phyloP scores from a whole-genome alignment of 2,113 vertebrate genomes.

The Cettia cetti region DNA sequence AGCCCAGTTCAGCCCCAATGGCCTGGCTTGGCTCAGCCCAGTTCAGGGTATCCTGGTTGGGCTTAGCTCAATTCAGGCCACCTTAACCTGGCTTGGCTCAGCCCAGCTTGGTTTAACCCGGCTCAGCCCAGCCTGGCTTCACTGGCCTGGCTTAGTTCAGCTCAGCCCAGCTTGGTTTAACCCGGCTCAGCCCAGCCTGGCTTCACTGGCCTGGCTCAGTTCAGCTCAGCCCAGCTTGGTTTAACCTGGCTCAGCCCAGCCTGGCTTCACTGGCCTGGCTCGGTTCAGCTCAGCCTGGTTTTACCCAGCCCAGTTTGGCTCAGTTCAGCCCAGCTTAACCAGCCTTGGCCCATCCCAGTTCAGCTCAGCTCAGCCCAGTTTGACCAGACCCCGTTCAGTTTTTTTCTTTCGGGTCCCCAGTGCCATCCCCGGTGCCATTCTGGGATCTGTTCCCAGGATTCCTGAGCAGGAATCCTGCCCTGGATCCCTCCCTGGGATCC shows the following conservation, averaged over 20 bases:
- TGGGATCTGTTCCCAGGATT: background rate
- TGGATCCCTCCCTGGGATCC: background rate
- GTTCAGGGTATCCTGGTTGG: background rate
- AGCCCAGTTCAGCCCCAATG: background rate
- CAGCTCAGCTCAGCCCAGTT: background rate
- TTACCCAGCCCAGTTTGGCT: too few species aligned
- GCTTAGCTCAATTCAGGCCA: background rate
- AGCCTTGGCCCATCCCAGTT: background rate
- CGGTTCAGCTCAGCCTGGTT: background rate
- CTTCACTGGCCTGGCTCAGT: background rate
- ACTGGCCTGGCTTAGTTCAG: background rate
- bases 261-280: too few species aligned
- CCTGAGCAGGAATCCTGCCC: background rate
- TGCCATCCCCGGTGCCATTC: accelerated
- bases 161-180: background rate
- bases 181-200: background rate
- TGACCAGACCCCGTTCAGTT: background rate
- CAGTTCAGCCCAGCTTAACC: background rate
- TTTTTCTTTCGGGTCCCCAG: background rate
- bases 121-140: too few species aligned
- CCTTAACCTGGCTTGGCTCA: too few species aligned
- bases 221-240: background rate
- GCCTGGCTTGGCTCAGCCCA: background rate
- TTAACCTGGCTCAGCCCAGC: too few species aligned
- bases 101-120: background rate